Conservation (phyloP, 64 coral and sea anemone genomes). For the Anthopleura sola region DNA sequence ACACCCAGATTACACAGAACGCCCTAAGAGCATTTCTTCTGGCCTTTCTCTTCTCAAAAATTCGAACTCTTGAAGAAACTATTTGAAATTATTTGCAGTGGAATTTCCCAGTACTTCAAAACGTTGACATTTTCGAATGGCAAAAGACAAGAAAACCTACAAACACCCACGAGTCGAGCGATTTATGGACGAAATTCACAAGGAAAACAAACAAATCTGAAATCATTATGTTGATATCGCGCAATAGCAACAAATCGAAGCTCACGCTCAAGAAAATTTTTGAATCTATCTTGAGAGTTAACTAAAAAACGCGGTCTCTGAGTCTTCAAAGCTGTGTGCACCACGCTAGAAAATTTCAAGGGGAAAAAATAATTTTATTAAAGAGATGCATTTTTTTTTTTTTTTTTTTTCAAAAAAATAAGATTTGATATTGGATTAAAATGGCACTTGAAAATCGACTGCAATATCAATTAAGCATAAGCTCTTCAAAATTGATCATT, state of each 20-base stretch:
- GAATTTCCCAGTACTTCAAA: not conserved
- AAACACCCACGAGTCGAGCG: conserved; percentile 7
- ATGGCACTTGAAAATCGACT: conserved; percentile 20
- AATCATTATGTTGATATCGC: not conserved
- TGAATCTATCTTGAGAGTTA: not conserved
- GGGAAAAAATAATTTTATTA: not conserved
- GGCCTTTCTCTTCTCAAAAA: not conserved
- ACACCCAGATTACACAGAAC: conserved; percentile 2
- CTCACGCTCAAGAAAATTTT: not conserved
- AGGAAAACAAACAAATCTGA: conserved; percentile 1
- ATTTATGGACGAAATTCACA: not conserved
- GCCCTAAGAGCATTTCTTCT: not conserved
- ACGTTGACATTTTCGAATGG: conserved; percentile 8
- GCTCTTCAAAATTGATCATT: conserved; percentile 16
- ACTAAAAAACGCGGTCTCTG: not conserved
- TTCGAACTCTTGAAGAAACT: not conserved
- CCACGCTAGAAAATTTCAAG: not conserved
- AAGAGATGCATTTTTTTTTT: not conserved
- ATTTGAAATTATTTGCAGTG: conserved; percentile 6
- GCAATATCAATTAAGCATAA: conserved; percentile 17
- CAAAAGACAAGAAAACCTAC: not conserved
- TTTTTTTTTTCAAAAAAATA: not conserved
- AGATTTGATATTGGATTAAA: not conserved
- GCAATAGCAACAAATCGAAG: not conserved
- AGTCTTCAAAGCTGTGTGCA: not conserved